phyloP scores from a whole-genome alignment of 1,140 invertebrate species.

The Mercenaria mercenaria region DNA sequence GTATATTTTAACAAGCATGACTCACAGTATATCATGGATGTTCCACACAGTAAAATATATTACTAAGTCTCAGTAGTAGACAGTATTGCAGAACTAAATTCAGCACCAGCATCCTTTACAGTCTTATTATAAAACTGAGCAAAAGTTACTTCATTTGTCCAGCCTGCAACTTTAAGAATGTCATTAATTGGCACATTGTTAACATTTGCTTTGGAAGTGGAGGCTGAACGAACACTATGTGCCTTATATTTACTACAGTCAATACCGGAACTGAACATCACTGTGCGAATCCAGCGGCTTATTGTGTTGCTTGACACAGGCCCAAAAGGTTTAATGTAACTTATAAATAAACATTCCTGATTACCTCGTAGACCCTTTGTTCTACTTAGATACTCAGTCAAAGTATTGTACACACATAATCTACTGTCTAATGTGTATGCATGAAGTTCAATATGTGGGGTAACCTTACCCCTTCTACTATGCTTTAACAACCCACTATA shows the following conservation, averaged over 20 bases:
- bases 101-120: neutral
- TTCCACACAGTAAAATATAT: neutral
- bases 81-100: too few relatives aligned
- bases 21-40: neutral
- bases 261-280: conserved; percentile 37
- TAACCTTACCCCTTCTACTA: too few relatives aligned
- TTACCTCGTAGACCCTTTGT: neutral
- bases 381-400: neutral
- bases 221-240: conserved; percentile 38
- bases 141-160: neutral
- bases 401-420: neutral
- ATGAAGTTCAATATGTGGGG: too few relatives aligned
- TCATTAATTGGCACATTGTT: conserved; percentile 2
- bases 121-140: neutral
- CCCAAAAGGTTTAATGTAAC: too few relatives aligned
- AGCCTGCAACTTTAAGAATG: conserved; percentile 42
- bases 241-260: neutral
- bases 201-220: conserved; percentile 21
- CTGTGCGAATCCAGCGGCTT: conserved; percentile 34
- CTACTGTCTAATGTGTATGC: too few relatives aligned
- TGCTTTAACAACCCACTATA: too few relatives aligned
- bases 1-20: too few relatives aligned
- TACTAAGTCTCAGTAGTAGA: neutral
- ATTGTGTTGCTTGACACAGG: too few relatives aligned
- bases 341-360: conserved; percentile 56